These are phyloP conservation scores for Lethrus apterus DNA, from an alignment of 1,140 invertebrate species.

Conservation along the genomic window DNA sequence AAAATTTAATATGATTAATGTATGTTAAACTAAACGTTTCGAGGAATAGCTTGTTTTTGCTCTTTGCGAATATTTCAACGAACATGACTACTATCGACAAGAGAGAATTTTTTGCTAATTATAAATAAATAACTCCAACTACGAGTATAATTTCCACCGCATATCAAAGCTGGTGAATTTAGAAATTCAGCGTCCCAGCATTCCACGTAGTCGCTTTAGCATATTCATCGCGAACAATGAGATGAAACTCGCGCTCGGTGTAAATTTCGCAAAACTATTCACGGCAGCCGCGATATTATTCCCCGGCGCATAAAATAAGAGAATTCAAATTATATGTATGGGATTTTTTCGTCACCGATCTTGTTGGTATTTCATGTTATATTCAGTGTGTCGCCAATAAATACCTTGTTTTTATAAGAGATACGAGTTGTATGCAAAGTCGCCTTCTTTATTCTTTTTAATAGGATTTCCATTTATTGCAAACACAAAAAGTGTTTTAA, in stretches of 20 bases:
- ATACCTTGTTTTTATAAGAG: conserved; percentile 21
- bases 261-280: conserved; percentile 40
- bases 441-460: neutral
- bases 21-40: too few relatives aligned
- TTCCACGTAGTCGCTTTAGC: conserved; percentile 32
- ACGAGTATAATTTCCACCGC: too few relatives aligned
- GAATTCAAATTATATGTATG: conserved; percentile 40
- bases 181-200: conserved; percentile 18
- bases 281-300: conserved; percentile 38
- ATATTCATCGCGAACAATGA: conserved; percentile 40
- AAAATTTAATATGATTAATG: too few relatives aligned
- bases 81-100: too few relatives aligned
- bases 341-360: conserved; percentile 38
- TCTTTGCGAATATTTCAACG: too few relatives aligned
- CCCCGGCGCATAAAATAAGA: conserved; percentile 37
- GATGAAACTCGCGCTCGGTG: conserved; percentile 29
- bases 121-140: too few relatives aligned
- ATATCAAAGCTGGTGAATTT: conserved; percentile 11
- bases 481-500: conserved; percentile 14
- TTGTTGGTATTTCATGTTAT: conserved; percentile 40
- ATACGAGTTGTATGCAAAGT: neutral
- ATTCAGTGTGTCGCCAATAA: conserved; percentile 30
- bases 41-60: too few relatives aligned
- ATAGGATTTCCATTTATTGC: conserved; percentile 13
- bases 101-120: too few relatives aligned